Conservation (phyloP, 2,113 vertebrate species). For the Prinia subflava region DNA sequence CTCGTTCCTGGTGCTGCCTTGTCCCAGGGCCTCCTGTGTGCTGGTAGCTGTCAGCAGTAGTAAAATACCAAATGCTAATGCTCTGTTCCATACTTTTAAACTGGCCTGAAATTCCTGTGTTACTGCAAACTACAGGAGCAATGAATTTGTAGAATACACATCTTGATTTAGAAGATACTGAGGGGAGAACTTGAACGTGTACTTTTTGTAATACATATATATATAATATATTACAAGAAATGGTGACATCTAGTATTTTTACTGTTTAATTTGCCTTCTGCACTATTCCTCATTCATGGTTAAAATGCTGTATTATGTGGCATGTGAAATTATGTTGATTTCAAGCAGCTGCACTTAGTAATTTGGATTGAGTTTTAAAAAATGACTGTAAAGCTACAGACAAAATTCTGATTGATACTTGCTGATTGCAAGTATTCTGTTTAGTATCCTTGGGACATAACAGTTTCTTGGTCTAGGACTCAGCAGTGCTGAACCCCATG, state of each 20-base stretch:
- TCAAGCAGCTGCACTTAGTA: not conserved
- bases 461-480: not conserved
- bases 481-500: not conserved
- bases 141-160: not conserved
- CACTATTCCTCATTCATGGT: not conserved
- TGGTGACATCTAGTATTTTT: not conserved
- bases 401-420: not conserved
- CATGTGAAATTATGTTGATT: not conserved
- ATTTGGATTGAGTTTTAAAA: not conserved
- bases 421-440: not conserved
- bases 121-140: not conserved
- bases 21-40: not conserved
- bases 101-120: not conserved
- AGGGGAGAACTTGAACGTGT: not conserved
- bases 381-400: not conserved
- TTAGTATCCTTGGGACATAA: not conserved
- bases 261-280: not conserved
- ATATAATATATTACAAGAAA: not conserved
- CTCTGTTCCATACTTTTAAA: not conserved
- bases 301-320: not conserved
- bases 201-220: no score
- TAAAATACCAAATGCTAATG: not conserved
- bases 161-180: not conserved
- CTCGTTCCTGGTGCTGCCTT: not conserved
- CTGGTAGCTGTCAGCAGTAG: not conserved